Base-by-base conservation (phyloP, 2,113 vertebrate genomes). In the Mus spicilegus region DNA sequence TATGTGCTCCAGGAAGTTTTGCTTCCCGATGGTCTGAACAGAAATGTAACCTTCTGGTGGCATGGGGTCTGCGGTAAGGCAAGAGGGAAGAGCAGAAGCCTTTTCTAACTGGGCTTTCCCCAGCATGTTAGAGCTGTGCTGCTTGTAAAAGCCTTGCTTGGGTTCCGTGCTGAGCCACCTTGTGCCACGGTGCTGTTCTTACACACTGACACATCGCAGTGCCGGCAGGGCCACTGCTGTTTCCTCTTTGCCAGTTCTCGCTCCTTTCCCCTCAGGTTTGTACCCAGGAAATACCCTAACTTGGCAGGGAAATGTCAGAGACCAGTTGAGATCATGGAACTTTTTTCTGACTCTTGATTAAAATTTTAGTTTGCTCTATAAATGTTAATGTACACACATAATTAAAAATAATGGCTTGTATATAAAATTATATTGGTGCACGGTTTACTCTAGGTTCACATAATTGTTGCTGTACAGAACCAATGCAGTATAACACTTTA, bases 281-380 rank as follows among this genome's bases (percentile, higher is more conserved):
- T 75, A 70, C 28, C 46, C 7, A 89, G 58, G 54, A 84, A 95
- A 75, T 69, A 78, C 24, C 22, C 5, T 30, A 33, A 33, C 4
- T 63, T 88, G 22, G 49, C 67, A 85, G 49, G 42, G 26, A 78
- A 90, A 94, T 95, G 26, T 80, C 49, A 96, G 69, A 84, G 54
- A 82, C 72, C 9, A 94, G 54, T 49, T 95, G 63, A 94, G 69
- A 61, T 77, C 69, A 75, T 58, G 88, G 87, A 92, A 20, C 13
- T 89, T 85, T 39, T 81, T 82, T 39, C 81, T 75, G 49, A 42
- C 9, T 90, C 63, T 82, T 54, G 42, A 72, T 13, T 28, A 87
- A 95, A 94, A 88, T 19, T 82, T 67, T 90, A 84, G 87, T 95
- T 97, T 85, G 33, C 39, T 30, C 24, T 90, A 85, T 89, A 76